Conservation (phyloP, 2,113 vertebrate genomes). For the Glaucomys volans region DNA sequence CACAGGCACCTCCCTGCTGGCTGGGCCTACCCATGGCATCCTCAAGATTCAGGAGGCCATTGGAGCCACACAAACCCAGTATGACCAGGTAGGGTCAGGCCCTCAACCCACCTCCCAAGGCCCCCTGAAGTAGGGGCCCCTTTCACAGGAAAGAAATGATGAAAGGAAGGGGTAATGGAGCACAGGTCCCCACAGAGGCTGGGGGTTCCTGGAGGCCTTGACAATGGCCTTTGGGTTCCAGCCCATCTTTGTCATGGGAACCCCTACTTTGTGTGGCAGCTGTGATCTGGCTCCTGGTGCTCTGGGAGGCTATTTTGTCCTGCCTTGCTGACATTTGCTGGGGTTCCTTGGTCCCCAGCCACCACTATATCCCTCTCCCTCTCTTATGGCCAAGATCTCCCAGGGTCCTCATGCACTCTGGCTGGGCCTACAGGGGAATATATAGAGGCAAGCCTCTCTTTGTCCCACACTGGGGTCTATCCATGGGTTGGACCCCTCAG, state of each 20-base stretch:
- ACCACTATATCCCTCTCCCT: too few relatives aligned
- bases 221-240: fast-evolving
- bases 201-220: fast-evolving
- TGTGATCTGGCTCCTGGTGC: too few relatives aligned
- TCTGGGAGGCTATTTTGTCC: not conserved
- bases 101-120: not conserved
- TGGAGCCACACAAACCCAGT: constrained; percentile 70
- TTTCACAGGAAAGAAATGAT: not conserved
- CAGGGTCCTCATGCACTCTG: not conserved
- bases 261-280: fast-evolving
- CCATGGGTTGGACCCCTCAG: not conserved
- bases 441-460: not conserved
- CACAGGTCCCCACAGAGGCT: fast-evolving
- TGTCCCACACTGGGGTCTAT: not conserved
- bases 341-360: fast-evolving
- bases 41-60: constrained; percentile 79
- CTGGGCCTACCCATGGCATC: constrained; percentile 81
- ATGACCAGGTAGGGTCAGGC: constrained; percentile 84
- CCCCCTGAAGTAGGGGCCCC: fast-evolving
- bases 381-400: not conserved
- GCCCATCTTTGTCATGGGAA: not conserved
- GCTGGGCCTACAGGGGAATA: not conserved
- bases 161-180: not conserved
- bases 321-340: not conserved
- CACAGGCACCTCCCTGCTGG: constrained; percentile 88